A percentile compares a stretch with the other conserved stretches of the same genome.
These are phyloP conservation scores for Zygogramma bicolorata DNA, from an alignment of 2,888 invertebrate genomes.

Conservation along the genomic window DNA sequence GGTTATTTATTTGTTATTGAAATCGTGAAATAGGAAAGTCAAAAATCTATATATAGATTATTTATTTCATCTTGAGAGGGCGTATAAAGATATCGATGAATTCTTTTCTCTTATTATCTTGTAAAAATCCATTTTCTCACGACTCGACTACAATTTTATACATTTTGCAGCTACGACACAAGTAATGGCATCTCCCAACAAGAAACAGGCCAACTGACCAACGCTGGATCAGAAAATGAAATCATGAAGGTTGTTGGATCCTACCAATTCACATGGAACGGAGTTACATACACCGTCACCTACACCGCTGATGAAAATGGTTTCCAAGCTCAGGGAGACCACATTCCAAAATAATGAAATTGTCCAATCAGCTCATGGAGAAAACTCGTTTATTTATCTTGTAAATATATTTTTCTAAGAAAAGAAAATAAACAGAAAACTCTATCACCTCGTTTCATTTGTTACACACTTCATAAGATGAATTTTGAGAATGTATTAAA, in stretches of 20 bases:
- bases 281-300: conserved; percentile 73
- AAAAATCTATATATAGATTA: too few species aligned
- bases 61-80: too few species aligned
- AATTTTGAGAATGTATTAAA: too few species aligned
- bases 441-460: conserved; percentile 18
- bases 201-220: conserved; percentile 73
- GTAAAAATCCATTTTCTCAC: neutral
- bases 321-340: conserved; percentile 69
- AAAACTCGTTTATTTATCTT: conserved; percentile 34
- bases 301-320: conserved; percentile 75
- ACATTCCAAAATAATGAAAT: conserved; percentile 61
- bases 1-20: too few species aligned
- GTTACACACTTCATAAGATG: too few species aligned
- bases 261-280: conserved; percentile 74
- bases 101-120: too few species aligned
- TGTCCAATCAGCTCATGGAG: neutral
- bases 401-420: conserved; percentile 39
- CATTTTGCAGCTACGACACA: conserved; percentile 70
- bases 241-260: conserved; percentile 74
- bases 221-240: conserved; percentile 74
- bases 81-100: too few species aligned
- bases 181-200: conserved; percentile 75
- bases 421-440: conserved; percentile 22
- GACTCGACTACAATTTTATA: neutral
- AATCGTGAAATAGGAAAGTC: too few species aligned